Base-by-base conservation (phyloP, 1,140 invertebrate species). In the Bombyx mandarina region DNA sequence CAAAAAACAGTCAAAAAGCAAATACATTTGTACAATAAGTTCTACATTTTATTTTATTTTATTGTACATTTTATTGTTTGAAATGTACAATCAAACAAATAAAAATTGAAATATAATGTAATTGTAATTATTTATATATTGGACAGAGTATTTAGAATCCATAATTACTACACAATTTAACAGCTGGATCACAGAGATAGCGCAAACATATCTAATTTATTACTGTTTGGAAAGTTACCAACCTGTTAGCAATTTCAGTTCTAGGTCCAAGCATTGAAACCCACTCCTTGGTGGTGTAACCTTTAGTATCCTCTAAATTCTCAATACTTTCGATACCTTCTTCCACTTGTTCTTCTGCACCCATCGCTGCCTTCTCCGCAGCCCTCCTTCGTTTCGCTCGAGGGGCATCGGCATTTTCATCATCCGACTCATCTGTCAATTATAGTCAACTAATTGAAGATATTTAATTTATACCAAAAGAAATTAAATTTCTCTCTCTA, bases 251-350 rank as follows among this genome's bases (percentile, higher is more conserved):
- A 72, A 99, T 99, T 90, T 99, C 98, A 8, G 95, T 98, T 52
- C 94, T 90, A 0, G 98, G 97, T n/a, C 95, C 98, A 52, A 98
- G 86, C 95, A 99, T 97, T 54, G 93, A 92, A 1, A 99, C 97
- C 97, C 98, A 99, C 73, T 99, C 98, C 68, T 96, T 93, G 0
- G 97, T 93, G 2, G 93, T 91, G 73, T 98, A 93, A 6, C 96
- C 96, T 81, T 97, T 97, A 0, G 94, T 96, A 74, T 99, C 98
- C 86, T 99, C 98, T 7, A 99, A 88, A 88, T 99, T 99, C 78
- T 99, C 98, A 69, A 99, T 98, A 46, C 96, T 98, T 88, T 99
- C 98, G 57, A 98, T 94, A 73, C 97, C 95, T 54, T 91, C 91
- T 62, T 93, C 92, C 42, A 92, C 88, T 62, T 93, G 93, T 43